Conservation (phyloP, 2,888 invertebrate genomes). For the Tetanocera ferruginea region DNA sequence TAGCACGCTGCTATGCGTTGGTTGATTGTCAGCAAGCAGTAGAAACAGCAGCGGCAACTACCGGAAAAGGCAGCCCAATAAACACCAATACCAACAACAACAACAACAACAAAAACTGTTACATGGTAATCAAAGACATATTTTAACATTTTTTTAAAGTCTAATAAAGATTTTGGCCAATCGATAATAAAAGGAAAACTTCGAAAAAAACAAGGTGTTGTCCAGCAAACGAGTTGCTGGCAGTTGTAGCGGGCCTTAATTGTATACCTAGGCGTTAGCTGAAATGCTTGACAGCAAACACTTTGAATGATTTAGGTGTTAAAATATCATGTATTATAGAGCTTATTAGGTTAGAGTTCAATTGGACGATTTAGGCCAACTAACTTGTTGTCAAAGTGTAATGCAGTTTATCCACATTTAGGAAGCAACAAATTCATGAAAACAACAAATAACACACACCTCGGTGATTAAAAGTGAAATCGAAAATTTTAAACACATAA, state of each 20-base stretch:
- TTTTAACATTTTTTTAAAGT: background rate
- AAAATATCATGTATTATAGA: background rate
- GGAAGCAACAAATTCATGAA: no score
- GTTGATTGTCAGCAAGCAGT: background rate
- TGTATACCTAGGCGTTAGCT: background rate
- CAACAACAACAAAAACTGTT: background rate
- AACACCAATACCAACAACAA: background rate
- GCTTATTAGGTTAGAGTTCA: background rate
- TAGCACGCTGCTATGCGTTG: background rate
- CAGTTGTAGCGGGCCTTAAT: background rate
- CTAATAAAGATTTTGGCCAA: constrained; percentile 19
- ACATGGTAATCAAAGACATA: background rate
- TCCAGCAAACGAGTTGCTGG: background rate
- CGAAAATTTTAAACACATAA: no score
- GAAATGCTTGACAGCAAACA: background rate
- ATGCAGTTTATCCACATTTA: background rate
- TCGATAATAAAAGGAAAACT: background rate
- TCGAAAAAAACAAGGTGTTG: constrained; percentile 21
- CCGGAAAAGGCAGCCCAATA: background rate
- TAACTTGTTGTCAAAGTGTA: background rate
- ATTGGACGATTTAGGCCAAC: background rate
- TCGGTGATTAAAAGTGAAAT: no score
- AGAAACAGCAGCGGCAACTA: constrained; percentile 1
- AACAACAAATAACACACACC: no score
- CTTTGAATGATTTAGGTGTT: background rate